Evolutionary conservation across 2,797 vertebrate genomes (phyloP), one percentile per base, ranked within the genome.

Genomic region (Diceros bicornis): DNA sequence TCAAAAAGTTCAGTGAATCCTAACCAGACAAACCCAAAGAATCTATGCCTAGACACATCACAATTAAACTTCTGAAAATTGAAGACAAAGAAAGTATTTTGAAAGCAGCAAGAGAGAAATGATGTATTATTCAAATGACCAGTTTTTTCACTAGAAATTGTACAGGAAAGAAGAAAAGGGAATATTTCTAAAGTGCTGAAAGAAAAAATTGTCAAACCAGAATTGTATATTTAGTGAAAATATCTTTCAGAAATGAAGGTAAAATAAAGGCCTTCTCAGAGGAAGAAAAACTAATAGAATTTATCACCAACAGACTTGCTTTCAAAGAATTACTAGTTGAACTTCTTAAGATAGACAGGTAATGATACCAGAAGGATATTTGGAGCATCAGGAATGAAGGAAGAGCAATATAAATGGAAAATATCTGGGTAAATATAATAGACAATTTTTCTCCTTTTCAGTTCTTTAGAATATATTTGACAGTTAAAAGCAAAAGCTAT

Each of bases 201-300:
- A 57, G 71, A 72, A 93, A 87, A 68, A 91, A 66, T 71, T 91
- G 16, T 87, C 25, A 82, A 82, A 8, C 14, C 52, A 92, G 21
- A 66, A 68, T 74, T 85, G 34, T 86, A 47, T 32, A 52, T 55
- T 18, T 17, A 37, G 11, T 71, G n/a, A 91, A 91, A 88, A 50
- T 59, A 91, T 85, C 9, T 13, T 61, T 86, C 20, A 55, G 17
- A 34, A 81, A 85, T 89, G 52, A 94, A 89, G n/a, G 47, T 71
- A 37, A 87, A 87, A 50, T 91, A 50, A 91, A 86, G 52, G 47
- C 55, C 44, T 72, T 89, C 18, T 77, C 16, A 57, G 20, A 68
- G 55, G 25, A 64, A 95, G n/a, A 61, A 74, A 97, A 97, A 79
- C 18, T 74, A 41, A 47, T 27, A 75, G 68, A 92, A 89, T 96